Base-by-base conservation (phyloP, 1,140 invertebrate genomes). In the Aphidius gifuensis region DNA sequence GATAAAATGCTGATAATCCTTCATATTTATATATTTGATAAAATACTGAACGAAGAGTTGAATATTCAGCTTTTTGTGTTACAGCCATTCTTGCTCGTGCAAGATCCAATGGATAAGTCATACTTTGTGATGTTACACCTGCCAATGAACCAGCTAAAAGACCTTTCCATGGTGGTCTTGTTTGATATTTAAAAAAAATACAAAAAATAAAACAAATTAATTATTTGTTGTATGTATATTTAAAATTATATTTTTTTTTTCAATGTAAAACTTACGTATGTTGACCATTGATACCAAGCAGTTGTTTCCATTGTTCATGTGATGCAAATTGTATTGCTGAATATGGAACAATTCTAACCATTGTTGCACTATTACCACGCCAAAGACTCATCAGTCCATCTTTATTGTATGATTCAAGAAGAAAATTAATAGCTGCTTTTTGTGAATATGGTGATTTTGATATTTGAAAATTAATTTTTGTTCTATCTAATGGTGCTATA, bases 21-120 rank as follows among this genome's bases (percentile, higher is more conserved):
- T 98, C 94, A 61, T 88, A 82, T 56, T 82, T 74, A 73, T 90
- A 91, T 59, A 95, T 94, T 70, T 89, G 90, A 39, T 82, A 74
- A 78, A 98, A 97, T 5, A 98, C 93, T 75, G 93, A 82, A 64
- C 81, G 77, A 43, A 89, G 67, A 5, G 82, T 84, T 62, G 79
- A 82, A 70, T 88, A 92, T 76, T 86, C 85, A 56, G 87, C 82
- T 80, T 90, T 92, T 53, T 88, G 85, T 9, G 95, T 96, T 5
- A 99, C 94, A 16, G 97, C 97, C 92, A 99, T 97, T 68, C 97
- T 83, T n/a, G 97, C 97, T 65, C 97, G 84, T 9, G 96, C 96
- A 73, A 99, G 81, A 80, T 99, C 97, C 64, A 99, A 80, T 0
- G 97, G 97, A 82, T 99, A 99, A 6, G 97, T 99, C 9, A 92